phyloP scores from a whole-genome alignment of 2,888 invertebrate genomes.

The Synanthedon myopaeformis region DNA sequence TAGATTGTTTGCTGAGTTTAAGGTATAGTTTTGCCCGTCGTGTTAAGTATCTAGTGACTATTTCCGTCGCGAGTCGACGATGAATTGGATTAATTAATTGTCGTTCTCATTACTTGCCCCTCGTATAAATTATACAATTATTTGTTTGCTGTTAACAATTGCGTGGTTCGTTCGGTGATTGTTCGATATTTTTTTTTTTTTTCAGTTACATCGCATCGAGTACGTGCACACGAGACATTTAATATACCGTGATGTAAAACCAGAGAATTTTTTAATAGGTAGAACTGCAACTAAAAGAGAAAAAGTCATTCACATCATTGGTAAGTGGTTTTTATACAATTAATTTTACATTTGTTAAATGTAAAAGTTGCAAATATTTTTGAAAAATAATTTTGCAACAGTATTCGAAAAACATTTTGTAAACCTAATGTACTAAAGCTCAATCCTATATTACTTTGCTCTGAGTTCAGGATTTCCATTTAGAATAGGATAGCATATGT shows the following conservation, averaged over 20 bases:
- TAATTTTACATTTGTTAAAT: too few relatives aligned
- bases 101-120: not conserved
- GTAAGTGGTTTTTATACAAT: constrained; percentile 49
- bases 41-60: too few relatives aligned
- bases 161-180: not conserved
- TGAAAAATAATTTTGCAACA: too few relatives aligned
- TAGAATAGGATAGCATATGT: too few relatives aligned
- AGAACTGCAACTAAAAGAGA: constrained; percentile 97
- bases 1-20: too few relatives aligned
- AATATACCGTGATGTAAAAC: constrained; percentile 99
- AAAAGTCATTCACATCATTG: constrained; percentile 99
- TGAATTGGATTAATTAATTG: not conserved
- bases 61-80: not conserved
- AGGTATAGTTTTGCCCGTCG: too few relatives aligned
- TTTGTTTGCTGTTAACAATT: not conserved
- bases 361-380: too few relatives aligned
- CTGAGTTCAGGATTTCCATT: too few relatives aligned
- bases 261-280: constrained; percentile 99
- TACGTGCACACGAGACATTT: constrained; percentile 99
- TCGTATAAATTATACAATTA: not conserved
- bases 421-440: too few relatives aligned
- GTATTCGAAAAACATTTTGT: too few relatives aligned
- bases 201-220: constrained; percentile 97
- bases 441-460: too few relatives aligned
- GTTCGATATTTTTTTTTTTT: constrained; percentile 18